Evolutionary conservation across 2,797 vertebrate genomes (phyloP), one percentile per base, ranked within the genome.

Genomic region (Trachops cirrhosus): DNA sequence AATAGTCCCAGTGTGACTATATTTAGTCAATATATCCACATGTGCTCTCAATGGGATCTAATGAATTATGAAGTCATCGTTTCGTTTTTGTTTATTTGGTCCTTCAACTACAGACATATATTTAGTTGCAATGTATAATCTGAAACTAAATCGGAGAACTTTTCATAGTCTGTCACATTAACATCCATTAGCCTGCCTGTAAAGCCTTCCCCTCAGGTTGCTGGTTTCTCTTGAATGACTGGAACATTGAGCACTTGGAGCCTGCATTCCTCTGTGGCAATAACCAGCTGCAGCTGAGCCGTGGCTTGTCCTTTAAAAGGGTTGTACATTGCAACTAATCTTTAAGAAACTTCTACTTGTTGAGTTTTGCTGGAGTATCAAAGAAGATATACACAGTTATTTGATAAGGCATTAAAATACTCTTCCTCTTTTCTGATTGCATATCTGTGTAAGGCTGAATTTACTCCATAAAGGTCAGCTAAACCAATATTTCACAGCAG

Each of bases 51-150:
- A 29, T 73, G 26, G 18, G 15, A 48, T 77, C 1, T 15, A 77
- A 87, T 73, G 0, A 44, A 80, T 80, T 96, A 86, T 91, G 75
- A 90, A 95, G 46, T 88, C 92, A 73, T 93, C 41, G 67, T 92
- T 41, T 83, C 88, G 41, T 32, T 97, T 85, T 73, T 18, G 32
- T 50, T 88, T 14, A 15, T 88, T 96, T 96, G 1, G 16, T 71
- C 48, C 86, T 71, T 91, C 1, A 83, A 54, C 44, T 80, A 70
- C 87, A 74, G 41, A 92, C 3, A 95, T 48, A 37, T 93, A 0
- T 95, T 84, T 94, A 87, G 50, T 9, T 79, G 7, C 75, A 54
- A 39, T 79, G 14, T 54, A 37, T 6, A 79, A 26, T 26, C 22
- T 79, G 50, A 79, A 79, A 26, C 14, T 14, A 54, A 26, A 9